Conservation (phyloP, 2,113 vertebrate species). For the Dipodomys ordii region DNA sequence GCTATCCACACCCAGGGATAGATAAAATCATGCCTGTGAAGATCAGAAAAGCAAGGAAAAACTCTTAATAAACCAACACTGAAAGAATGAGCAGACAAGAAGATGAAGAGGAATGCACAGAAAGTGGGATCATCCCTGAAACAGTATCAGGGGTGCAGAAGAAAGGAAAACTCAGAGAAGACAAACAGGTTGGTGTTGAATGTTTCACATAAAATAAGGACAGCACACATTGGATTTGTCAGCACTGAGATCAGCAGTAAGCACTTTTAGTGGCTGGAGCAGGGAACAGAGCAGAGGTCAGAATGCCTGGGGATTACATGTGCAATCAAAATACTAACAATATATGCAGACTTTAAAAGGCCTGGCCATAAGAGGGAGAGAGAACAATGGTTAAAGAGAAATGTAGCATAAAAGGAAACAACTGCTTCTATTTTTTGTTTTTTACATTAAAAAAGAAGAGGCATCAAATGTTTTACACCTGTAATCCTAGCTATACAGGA, state of each 20-base stretch:
- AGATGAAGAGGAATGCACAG: background rate
- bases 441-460: too few species aligned
- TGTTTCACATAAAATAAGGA: constrained; percentile 43
- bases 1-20: background rate
- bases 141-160: background rate
- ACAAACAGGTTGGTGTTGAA: background rate
- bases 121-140: background rate
- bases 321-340: background rate
- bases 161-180: background rate
- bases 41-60: constrained; percentile 38
- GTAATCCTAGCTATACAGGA: too few species aligned
- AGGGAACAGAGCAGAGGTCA: background rate
- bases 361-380: background rate
- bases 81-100: background rate
- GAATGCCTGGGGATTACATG: background rate
- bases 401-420: background rate
- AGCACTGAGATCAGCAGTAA: background rate
- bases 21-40: background rate
- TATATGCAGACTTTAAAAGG: background rate
- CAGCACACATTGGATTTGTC: background rate
- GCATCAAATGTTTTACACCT: too few species aligned
- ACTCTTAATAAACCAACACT: background rate
- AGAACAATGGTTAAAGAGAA: background rate
- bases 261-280: background rate
- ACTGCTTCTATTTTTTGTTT: background rate